These are phyloP conservation scores for Chromis chromis DNA, from an alignment of 2,797 vertebrate genomes.

Conservation along the genomic window DNA sequence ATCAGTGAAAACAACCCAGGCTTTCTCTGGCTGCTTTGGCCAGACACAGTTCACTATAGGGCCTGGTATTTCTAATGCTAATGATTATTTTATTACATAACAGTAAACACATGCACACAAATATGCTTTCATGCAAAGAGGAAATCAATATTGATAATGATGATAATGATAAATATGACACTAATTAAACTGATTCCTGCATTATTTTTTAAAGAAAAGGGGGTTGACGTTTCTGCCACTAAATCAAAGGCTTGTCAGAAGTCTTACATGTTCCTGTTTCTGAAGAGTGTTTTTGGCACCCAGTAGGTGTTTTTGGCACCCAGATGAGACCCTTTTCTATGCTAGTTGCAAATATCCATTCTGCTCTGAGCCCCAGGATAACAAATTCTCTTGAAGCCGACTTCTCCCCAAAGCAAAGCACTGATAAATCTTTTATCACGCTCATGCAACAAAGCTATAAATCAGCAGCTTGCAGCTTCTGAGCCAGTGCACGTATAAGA, in stretches of 20 bases:
- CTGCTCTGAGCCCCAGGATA: constrained; percentile 28
- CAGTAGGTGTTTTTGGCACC: constrained; percentile 63
- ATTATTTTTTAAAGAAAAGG: not conserved
- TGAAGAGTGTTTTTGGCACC: constrained; percentile 40
- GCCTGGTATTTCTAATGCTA: constrained; percentile 18
- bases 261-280: constrained; percentile 25
- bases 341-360: constrained; percentile 29
- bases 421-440: constrained; percentile 33
- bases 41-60: not conserved
- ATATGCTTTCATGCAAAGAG: not conserved
- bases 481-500: not conserved
- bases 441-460: constrained; percentile 22
- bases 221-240: constrained; percentile 3
- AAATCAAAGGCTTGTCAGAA: constrained; percentile 4
- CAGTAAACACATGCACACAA: constrained; percentile 12
- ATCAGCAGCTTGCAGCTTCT: constrained; percentile 14
- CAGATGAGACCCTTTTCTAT: constrained; percentile 37
- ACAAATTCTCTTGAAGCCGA: constrained; percentile 29
- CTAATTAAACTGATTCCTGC: constrained; percentile 5
- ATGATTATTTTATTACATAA: constrained; percentile 14
- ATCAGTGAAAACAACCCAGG: constrained; percentile 20
- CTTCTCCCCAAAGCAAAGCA: constrained; percentile 9
- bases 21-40: not conserved
- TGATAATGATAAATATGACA: not conserved
- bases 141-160: not conserved